These are phyloP conservation scores for Theristicus caerulescens DNA, from an alignment of 2,113 vertebrate species.

Conservation along the genomic window DNA sequence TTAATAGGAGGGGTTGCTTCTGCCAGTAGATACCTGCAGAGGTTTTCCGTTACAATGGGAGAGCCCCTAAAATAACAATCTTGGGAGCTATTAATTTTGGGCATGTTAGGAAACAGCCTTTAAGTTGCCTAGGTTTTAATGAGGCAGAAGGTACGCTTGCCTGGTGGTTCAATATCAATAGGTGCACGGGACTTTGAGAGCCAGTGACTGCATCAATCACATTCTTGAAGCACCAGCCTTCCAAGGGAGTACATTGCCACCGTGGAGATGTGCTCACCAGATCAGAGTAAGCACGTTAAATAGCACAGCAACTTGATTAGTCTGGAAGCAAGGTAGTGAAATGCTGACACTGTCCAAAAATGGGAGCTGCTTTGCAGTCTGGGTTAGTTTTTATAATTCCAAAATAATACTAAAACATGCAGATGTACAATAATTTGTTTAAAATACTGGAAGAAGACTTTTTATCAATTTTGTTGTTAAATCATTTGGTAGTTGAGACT, in stretches of 20 bases:
- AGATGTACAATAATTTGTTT: not conserved
- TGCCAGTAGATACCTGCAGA: not conserved
- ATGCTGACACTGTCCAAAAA: not conserved
- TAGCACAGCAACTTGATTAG: not conserved
- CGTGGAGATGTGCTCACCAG: not conserved
- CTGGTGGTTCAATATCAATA: not conserved
- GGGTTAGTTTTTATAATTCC: not conserved
- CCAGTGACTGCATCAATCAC: not conserved
- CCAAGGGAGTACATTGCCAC: not conserved
- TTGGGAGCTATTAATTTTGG: not conserved
- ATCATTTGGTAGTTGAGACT: not conserved
- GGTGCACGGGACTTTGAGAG: not conserved
- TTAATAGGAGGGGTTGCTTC: not conserved
- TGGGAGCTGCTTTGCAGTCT: not conserved
- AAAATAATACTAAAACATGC: not conserved
- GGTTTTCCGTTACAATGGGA: accelerated
- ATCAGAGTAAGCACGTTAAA: conserved; percentile 3
- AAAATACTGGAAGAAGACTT: not conserved
- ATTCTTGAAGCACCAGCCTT: not conserved
- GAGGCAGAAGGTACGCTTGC: not conserved
- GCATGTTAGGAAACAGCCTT: not conserved
- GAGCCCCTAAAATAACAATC: not conserved
- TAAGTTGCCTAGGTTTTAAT: not conserved
- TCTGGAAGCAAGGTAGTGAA: not conserved
- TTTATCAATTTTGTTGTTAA: not conserved